Evolutionary conservation across 2,797 vertebrate genomes (phyloP).

Genomic region (Sebastes cheni): DNA sequence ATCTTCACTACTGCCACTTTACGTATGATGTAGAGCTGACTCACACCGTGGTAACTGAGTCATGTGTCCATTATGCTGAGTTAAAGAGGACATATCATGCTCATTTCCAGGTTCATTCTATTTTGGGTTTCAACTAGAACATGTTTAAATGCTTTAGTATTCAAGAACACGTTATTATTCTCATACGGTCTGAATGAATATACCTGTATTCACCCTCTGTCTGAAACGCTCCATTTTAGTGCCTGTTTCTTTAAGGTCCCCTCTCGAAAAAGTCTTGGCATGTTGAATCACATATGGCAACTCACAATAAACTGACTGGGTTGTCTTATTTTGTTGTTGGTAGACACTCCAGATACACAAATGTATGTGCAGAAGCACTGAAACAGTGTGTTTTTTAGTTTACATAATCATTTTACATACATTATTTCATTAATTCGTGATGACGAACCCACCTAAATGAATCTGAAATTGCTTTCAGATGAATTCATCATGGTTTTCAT

Average conservation of each 20-base stretch:
- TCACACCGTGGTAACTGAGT: background rate
- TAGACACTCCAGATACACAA: too few relatives aligned
- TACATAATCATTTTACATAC: background rate
- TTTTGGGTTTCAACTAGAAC: background rate
- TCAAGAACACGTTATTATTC: background rate
- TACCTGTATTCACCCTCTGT: background rate
- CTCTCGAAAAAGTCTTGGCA: background rate
- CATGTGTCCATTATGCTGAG: background rate
- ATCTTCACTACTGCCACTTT: background rate
- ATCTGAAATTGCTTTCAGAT: slow-evolving; percentile 34
- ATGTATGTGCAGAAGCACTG: background rate
- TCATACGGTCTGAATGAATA: background rate
- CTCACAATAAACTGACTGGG: too few relatives aligned
- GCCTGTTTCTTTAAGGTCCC: background rate
- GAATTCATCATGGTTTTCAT: slow-evolving; percentile 18
- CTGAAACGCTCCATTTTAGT: too few relatives aligned
- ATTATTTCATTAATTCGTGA: slow-evolving; percentile 8
- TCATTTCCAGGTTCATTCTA: background rate
- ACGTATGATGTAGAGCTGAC: background rate
- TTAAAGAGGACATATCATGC: background rate
- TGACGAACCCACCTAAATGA: slow-evolving; percentile 3
- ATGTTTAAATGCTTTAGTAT: background rate
- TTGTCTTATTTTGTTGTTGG: too few relatives aligned
- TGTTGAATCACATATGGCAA: too few relatives aligned
- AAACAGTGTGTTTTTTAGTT: background rate